A percentile compares a stretch with the other conserved stretches of the same genome.
Conservation (phyloP, 2,888 invertebrate species). For the Cryptus armator region DNA sequence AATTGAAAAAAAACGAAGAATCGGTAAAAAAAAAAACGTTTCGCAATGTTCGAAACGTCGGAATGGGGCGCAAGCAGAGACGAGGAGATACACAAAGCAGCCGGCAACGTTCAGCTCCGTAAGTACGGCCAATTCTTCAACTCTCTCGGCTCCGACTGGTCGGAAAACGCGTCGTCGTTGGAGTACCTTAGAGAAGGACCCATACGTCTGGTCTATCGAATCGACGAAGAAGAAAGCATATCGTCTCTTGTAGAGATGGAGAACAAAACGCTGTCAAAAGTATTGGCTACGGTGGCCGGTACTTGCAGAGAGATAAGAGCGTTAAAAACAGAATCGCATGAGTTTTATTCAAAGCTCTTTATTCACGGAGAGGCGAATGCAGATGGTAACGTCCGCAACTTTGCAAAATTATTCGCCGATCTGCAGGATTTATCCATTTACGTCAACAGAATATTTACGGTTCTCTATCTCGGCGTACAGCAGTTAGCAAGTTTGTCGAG, state of each 20-base stretch:
- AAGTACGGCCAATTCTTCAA: constrained; percentile 87
- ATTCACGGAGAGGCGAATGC: constrained; percentile 82
- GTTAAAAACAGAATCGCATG: constrained; percentile 89
- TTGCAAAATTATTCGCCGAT: constrained; percentile 79
- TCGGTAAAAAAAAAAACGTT: neutral
- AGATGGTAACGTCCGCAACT: constrained; percentile 80
- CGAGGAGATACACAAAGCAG: constrained; percentile 83
- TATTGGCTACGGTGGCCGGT: constrained; percentile 92
- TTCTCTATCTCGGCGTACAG: constrained; percentile 78
- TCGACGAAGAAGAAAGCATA: constrained; percentile 89
- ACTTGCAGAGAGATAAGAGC: constrained; percentile 92
- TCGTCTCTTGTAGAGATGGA: constrained; percentile 92
- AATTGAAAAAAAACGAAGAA: neutral
- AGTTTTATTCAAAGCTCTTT: constrained; percentile 86
- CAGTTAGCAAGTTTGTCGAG: constrained; percentile 80
- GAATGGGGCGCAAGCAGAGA: constrained; percentile 80
- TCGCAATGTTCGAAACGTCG: constrained; percentile 80
- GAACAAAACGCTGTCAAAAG: constrained; percentile 92
- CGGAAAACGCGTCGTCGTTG: constrained; percentile 74
- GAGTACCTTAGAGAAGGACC: constrained; percentile 81
- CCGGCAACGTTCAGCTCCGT: constrained; percentile 86
- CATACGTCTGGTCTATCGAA: constrained; percentile 83
- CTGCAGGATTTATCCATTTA: constrained; percentile 81
- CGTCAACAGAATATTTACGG: constrained; percentile 77
- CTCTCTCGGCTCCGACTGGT: constrained; percentile 81